Base-by-base conservation (phyloP, 2,797 vertebrate genomes). In the Neostethus bicornis region DNA sequence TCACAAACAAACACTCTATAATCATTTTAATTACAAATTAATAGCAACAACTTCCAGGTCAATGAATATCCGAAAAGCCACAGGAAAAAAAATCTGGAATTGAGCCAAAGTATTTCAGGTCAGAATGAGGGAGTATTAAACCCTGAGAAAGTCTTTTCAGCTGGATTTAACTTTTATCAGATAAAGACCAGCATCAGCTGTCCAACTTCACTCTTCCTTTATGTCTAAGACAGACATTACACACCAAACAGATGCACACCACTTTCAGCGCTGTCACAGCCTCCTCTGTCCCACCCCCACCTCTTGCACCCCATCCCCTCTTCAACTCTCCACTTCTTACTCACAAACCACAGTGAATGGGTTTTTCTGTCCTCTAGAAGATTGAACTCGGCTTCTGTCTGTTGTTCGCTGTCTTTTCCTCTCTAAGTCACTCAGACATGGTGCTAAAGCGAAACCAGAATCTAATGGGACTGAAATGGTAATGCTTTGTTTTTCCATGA, bases 331-430 rank as follows among this genome's bases (percentile, higher is more conserved):
- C 25, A 39, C 70, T 67, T 70, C 54, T 23, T 44, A 41, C 20
- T 54, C 75, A 60, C 75, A 62, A 23, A 64, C 53, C 64, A 21
- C 45, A 26, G 50, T 85, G 73, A 87, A 85, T 83, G 41, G 76
- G 57, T 32, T 50, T 64, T 80, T 77, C 75, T 85, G 81, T 82
- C 67, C 73, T 70, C 60, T 56, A 66, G 66, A 70, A 81, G 59
- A 80, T 75, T 75, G 69, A 74, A 70, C 76, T 77, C 50, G 32
- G 63, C 61, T 56, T 75, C 62, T 58, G 45, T 80, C 61, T 73
- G 59, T 56, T 34, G 34, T 68, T 60, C 61, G 75, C 66, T 74
- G 64, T 75, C 70, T 65, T 73, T 46, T 60, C 66, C 31, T 16
- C 72, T 58, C 10, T 0, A 51, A 31, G 26, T 79, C 58, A 48